A percentile compares a stretch with the other conserved stretches of the same genome.
phyloP scores from a whole-genome alignment of 2,888 invertebrate species.

The Lamproptera curius region DNA sequence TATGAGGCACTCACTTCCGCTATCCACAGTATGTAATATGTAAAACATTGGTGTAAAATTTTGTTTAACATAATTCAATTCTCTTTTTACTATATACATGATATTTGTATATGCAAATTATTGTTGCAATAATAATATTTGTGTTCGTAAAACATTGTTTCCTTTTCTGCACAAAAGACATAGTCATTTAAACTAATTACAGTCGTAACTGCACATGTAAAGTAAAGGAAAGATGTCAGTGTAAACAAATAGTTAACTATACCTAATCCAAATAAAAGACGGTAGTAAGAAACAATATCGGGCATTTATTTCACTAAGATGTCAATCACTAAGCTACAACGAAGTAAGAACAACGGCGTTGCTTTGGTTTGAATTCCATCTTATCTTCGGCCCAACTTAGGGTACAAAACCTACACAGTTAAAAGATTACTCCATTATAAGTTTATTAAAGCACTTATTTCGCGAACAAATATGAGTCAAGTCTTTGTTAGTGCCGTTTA shows the following conservation, averaged over 20 bases:
- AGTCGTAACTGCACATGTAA: neutral
- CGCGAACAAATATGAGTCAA: neutral
- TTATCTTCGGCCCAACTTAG: no score
- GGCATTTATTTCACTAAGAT: no score
- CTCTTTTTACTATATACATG: neutral
- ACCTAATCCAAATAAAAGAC: no score
- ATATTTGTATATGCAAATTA: neutral
- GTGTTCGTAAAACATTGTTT: neutral
- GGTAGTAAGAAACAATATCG: no score
- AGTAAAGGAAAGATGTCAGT: neutral
- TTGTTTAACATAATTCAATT: neutral
- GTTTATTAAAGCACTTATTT: neutral
- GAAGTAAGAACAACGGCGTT: no score
- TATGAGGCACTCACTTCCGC: neutral
- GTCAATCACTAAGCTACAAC: neutral
- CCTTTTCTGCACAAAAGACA: neutral
- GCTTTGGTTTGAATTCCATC: no score
- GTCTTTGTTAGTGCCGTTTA: no score
- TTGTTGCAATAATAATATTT: neutral
- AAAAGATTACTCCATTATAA: no score
- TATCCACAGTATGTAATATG: neutral
- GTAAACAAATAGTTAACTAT: no score
- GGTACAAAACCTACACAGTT: no score
- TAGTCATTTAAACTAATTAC: neutral
- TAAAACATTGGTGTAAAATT: neutral